Evolutionary conservation across 2,888 invertebrate species (phyloP).

Genomic region (Agonopterix arenella): DNA sequence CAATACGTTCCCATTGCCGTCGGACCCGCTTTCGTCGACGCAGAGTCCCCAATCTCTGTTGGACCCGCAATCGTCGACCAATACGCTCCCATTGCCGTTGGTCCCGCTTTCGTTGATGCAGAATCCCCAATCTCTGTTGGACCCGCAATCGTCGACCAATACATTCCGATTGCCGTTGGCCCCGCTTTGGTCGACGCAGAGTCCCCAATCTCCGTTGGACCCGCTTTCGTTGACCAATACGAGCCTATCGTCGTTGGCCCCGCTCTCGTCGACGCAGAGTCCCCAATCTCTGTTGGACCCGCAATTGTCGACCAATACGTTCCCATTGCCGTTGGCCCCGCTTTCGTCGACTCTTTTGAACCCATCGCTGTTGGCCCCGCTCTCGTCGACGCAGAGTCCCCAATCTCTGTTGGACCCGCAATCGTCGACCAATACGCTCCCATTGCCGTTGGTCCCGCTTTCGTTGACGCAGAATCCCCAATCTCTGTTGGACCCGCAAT

Average conservation of each 20-base stretch:
- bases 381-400: neutral
- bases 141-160: neutral
- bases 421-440: neutral
- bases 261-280: neutral
- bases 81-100: too few relatives aligned
- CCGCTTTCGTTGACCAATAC: too few relatives aligned
- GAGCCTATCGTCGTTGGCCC: neutral
- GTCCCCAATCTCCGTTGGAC: too few relatives aligned
- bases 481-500: neutral
- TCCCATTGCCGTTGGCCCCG: constrained; percentile 1
- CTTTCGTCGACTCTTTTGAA: neutral
- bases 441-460: neutral
- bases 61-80: neutral
- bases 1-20: neutral
- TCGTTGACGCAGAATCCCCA: neutral
- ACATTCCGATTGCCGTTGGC: neutral
- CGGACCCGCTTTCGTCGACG: constrained; percentile 1
- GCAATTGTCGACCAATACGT: neutral
- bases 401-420: neutral
- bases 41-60: neutral
- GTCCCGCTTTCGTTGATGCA: neutral
- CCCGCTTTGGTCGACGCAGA: too few relatives aligned
- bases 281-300: neutral
- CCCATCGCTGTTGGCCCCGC: neutral
- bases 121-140: neutral